Conservation (phyloP, 2,113 vertebrate species). For the Procavia capensis region DNA sequence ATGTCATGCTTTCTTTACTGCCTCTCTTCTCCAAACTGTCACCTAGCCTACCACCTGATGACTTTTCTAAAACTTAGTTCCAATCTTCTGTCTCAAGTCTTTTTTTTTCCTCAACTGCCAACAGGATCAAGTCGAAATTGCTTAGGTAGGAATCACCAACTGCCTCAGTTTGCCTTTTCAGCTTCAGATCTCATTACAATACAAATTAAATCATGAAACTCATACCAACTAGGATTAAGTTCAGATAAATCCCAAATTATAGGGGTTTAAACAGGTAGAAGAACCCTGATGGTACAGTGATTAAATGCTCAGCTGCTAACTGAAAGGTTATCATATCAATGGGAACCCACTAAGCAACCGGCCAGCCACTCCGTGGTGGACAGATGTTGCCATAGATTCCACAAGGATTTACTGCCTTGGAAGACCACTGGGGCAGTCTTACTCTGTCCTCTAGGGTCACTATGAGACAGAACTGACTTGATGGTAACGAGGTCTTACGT, state of each 20-base stretch:
- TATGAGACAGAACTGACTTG: too few species aligned
- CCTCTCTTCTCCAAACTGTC: not conserved
- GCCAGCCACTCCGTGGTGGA: too few species aligned
- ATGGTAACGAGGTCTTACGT: too few species aligned
- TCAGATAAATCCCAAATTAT: not conserved
- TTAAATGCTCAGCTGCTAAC: not conserved
- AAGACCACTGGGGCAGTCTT: not conserved
- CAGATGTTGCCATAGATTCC: too few species aligned
- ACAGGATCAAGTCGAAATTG: not conserved
- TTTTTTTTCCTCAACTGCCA: not conserved
- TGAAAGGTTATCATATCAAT: too few species aligned
- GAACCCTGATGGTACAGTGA: not conserved
- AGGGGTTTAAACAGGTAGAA: not conserved
- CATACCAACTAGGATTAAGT: not conserved
- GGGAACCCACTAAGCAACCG: too few species aligned
- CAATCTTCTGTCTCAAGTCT: constrained; percentile 40
- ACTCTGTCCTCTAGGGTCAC: not conserved
- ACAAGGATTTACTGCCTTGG: not conserved
- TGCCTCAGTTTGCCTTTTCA: not conserved
- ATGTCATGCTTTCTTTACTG: not conserved
- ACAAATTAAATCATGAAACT: not conserved
- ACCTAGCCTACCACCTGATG: not conserved
- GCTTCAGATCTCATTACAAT: constrained; percentile 12
- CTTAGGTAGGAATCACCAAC: not conserved
- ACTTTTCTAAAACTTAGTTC: constrained; percentile 42